Conservation (phyloP, 2,113 vertebrate species). For the Cyanocitta stelleri region DNA sequence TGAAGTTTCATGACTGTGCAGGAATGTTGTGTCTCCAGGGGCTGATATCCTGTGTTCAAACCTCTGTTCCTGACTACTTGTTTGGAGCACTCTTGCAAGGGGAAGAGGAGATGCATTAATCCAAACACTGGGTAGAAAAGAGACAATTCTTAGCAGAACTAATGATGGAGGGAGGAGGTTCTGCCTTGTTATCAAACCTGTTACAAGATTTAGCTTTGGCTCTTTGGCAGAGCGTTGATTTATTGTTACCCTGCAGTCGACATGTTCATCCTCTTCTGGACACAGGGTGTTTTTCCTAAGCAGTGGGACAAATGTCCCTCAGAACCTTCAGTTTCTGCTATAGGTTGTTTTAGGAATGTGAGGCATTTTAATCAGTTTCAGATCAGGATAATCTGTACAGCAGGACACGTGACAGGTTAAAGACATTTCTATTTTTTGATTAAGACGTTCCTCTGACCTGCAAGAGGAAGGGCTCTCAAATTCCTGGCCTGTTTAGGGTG, state of each 20-base stretch:
- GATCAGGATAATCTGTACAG: not conserved
- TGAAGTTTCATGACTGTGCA: not conserved
- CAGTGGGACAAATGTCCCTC: not conserved
- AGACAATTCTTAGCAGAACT: not conserved
- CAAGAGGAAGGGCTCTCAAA: not conserved
- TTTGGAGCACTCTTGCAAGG: not conserved
- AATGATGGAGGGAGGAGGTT: not conserved
- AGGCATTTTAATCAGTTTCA: not conserved
- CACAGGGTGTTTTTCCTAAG: not conserved
- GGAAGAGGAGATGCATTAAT: not conserved
- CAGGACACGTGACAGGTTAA: not conserved
- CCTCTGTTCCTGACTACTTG: not conserved
- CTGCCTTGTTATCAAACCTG: not conserved
- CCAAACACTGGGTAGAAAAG: not conserved
- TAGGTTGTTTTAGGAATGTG: not conserved
- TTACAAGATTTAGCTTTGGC: not conserved
- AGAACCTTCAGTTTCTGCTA: not conserved
- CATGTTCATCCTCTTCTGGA: not conserved
- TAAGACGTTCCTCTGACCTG: conserved; percentile 9
- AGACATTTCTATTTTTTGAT: conserved; percentile 9
- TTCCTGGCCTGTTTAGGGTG: conserved; percentile 37
- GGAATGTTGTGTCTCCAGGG: not conserved
- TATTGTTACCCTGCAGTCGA: not conserved
- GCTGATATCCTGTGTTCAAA: not conserved
- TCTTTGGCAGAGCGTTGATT: not conserved